Base-by-base conservation (phyloP, 1,140 invertebrate species). In the Aphelenchoides fujianensis region DNA sequence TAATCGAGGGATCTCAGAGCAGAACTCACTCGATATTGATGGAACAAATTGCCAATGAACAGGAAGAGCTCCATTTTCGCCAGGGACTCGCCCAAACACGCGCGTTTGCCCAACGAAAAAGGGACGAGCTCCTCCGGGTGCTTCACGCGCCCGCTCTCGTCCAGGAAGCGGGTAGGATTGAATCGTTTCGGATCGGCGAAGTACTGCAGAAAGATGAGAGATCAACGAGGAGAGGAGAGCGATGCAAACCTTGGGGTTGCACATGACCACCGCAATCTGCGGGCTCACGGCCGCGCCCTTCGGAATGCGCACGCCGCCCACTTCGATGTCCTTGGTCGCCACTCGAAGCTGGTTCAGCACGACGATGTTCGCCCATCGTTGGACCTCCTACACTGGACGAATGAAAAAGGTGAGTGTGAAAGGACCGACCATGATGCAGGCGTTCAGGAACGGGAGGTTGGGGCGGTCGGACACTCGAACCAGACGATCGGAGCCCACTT, bases 41-140 rank as follows among this genome's bases (percentile, higher is more conserved):
- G 59, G 70, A 73, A 72, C 41, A 74, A 32, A 37, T 74, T 74
- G 41, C 68, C 73, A n/a, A 74, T 16, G 37, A 74, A 74, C 9
- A 74, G 31, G 54, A 75, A 74, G 12, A 74, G 67, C 37, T 74
- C 73, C 64, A 75, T 75, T 67, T 54, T 66, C n/a, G 73, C 73
- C 12, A 74, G 31, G 9, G 30, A 31, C 48, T 74, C 73, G 28
- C 73, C 73, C 31, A 62, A 36, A 72, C 71, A 73, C 54, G 7
- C 5, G 7, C 30, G 61, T 68, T 69, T 69, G n/a, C 67, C 67
- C 23, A 69, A 28, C n/a, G 16, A n/a, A 27, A 69, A 69, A 30
- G 67, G 67, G 19, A 69, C 70, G 23, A 69, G n/a, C 37, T 69
- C 67, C 5, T 64, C 5, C 5, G 28, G 5, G 27, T 28, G 5